A percentile compares a stretch with the other conserved stretches of the same genome.
phyloP scores from a whole-genome alignment of 1,140 invertebrate species.

The Drosophila tani region DNA sequence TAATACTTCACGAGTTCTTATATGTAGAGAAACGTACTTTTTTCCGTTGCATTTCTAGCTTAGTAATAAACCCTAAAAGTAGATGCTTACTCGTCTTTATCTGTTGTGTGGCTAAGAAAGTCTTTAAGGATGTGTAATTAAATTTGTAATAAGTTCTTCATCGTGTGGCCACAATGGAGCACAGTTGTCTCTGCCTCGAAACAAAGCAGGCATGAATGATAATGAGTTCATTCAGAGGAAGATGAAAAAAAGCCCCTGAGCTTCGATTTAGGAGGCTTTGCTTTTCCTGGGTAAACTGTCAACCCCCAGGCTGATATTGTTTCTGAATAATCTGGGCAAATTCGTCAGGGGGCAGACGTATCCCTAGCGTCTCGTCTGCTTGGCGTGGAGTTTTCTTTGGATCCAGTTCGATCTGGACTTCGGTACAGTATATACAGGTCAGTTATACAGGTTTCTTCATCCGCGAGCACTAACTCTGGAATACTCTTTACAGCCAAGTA shows the following conservation, averaged over 20 bases:
- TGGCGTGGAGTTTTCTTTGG: not conserved
- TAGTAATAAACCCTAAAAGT: not conserved
- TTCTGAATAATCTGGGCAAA: not conserved
- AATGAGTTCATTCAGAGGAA: constrained; percentile 14
- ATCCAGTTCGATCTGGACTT: not conserved
- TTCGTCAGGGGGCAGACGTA: not conserved
- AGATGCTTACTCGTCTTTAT: no score
- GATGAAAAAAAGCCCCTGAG: not conserved
- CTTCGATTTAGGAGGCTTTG: not conserved
- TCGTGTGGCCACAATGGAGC: constrained; percentile 14
- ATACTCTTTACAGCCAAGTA: not conserved
- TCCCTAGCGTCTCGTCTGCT: not conserved
- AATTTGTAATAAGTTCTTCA: constrained; percentile 27
- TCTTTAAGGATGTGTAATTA: no score
- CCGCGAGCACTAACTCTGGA: not conserved
- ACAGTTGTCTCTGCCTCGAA: constrained; percentile 13
- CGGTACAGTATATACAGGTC: not conserved
- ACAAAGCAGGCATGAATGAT: constrained; percentile 10
- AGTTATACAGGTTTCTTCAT: not conserved
- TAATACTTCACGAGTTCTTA: not conserved
- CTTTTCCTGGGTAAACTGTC: not conserved
- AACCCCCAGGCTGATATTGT: constrained; percentile 9
- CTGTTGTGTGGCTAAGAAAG: no score
- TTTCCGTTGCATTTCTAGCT: not conserved
- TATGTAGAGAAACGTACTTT: not conserved